Evolutionary conservation across 2,888 invertebrate species (phyloP), one percentile per base, ranked within the genome.

Genomic region (Patella caerulea): DNA sequence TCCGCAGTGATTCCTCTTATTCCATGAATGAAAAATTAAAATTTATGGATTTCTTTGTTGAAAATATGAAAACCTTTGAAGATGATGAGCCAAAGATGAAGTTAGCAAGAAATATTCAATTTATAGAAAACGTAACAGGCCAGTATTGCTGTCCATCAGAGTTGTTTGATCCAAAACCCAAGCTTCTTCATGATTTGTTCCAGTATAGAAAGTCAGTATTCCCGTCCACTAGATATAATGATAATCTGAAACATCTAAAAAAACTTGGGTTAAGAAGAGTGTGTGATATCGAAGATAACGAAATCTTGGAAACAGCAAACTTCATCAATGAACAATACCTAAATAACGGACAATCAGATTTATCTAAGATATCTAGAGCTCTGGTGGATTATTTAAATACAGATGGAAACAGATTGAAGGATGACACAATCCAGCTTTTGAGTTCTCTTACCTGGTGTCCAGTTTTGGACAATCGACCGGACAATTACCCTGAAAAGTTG

Each of bases 121-220:
- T 77, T 72, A 54, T 79, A 72, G 19, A 75, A 12, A 45, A 56
- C 70, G 14, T 45, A 1, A 78, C 80, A n/a, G 79, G 77, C 3
- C 15, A 53, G 4, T 14, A 19, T 65, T 77, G 73, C 17, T 74
- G 19, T 34, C 80, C 83, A n/a, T 72, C 54, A 53, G 81, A 82
- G 2, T 75, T 85, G 45, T 86, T 79, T 82, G 87, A 88, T 72
- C 87, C 86, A 3, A 81, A 75, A 14, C 73, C 83, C 24, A 72
- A 73, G 12, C 72, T 83, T 7, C 78, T 87, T 11, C 79, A 82
- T 72, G 75, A 79, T 11, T 59, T 86, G 70, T 84, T 87, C 77
- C 29, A 74, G 34, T 34, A 34, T 34, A 7, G 7, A 34, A 34
- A 34, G 34, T 85, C 87, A 72, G 83, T 82, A 24, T 78, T 81